phyloP scores from a whole-genome alignment of 2,113 vertebrate genomes.

The Melierax canorus region DNA sequence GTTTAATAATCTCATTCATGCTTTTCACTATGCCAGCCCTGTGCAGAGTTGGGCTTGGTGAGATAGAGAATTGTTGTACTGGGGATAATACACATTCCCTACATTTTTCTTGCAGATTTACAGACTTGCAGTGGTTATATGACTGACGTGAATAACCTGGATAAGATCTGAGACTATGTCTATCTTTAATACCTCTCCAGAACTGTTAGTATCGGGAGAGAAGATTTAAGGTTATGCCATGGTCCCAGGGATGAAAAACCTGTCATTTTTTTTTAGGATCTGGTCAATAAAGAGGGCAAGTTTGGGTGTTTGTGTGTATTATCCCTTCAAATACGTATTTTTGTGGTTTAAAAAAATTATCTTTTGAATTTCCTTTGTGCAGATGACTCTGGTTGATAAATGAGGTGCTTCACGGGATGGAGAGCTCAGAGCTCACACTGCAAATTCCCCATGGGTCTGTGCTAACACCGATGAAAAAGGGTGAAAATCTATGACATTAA shows the following conservation, averaged over 20 bases:
- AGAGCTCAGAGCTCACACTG: neutral
- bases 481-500: slow-evolving; percentile 48
- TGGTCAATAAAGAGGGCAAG: neutral
- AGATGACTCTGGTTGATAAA: neutral
- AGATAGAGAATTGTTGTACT: neutral
- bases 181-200: neutral
- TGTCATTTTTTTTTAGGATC: neutral
- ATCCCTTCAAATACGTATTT: neutral
- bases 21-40: neutral
- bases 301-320: neutral
- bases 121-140: neutral
- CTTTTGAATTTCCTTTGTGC: neutral
- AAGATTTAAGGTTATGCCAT: neutral
- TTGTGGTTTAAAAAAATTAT: neutral
- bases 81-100: neutral
- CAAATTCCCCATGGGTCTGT: neutral
- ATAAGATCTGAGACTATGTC: neutral
- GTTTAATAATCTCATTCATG: neutral
- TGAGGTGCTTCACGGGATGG: neutral
- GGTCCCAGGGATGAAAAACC: neutral
- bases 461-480: neutral
- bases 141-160: neutral
- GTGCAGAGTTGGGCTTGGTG: accelerated
- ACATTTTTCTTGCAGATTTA: neutral
- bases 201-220: neutral